Percentiles rank a stretch among this genome's conserved stretches.
phyloP scores from a whole-genome alignment of 2,113 vertebrate species.

The Vanacampus margaritifer region DNA sequence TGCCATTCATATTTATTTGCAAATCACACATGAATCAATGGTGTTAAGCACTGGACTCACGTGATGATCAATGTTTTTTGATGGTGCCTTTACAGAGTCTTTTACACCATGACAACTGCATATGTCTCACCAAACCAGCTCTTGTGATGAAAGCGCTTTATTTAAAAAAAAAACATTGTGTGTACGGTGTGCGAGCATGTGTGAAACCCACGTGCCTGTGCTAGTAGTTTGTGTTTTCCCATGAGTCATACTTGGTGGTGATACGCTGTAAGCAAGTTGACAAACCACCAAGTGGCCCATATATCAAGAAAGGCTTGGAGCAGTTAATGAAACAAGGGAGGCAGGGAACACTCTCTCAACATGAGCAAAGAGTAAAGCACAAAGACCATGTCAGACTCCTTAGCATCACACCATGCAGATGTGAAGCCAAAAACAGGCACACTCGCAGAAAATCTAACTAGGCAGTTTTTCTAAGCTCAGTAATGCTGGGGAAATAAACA shows the following conservation, averaged over 20 bases:
- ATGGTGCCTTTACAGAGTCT: no score
- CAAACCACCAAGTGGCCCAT: conserved; percentile 4
- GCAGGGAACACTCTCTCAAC: background rate
- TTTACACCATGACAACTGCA: background rate
- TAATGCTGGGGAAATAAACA: background rate
- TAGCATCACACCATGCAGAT: background rate
- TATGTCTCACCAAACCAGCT: background rate
- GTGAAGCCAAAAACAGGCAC: conserved; percentile 1
- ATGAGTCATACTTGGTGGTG: background rate
- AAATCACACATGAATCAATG: background rate
- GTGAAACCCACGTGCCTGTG: background rate
- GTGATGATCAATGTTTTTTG: background rate
- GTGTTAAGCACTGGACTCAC: background rate
- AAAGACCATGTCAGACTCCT: background rate
- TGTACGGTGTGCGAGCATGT: background rate
- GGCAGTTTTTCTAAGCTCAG: background rate
- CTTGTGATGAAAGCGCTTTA: background rate
- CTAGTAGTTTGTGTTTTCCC: background rate
- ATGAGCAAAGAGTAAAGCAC: background rate
- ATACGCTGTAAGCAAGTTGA: background rate
- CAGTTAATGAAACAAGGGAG: background rate
- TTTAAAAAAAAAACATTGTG: background rate
- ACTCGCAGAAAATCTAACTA: background rate
- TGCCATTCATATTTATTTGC: no score
- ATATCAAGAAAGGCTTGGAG: background rate